A percentile compares a stretch with the other conserved stretches of the same genome.
Evolutionary conservation across 2,113 vertebrate species (phyloP).

Genomic region (Cynopterus brachyotis): DNA sequence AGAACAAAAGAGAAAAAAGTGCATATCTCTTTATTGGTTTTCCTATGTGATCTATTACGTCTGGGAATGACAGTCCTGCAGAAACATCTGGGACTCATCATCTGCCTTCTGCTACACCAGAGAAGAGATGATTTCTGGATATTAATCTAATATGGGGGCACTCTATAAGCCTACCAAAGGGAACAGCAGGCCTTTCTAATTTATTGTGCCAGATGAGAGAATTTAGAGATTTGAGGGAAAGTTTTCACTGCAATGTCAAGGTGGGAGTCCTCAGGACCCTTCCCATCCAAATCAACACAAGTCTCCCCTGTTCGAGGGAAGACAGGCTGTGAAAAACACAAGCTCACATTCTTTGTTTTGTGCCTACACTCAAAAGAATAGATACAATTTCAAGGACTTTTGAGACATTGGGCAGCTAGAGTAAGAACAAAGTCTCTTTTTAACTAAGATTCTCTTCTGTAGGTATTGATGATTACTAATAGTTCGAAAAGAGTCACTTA

Average conservation of each 20-base stretch:
- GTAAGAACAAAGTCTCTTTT: not conserved
- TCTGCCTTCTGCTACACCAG: conserved; percentile 48
- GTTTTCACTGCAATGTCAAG: conserved; percentile 40
- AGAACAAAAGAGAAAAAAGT: not conserved
- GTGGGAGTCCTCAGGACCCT: not conserved
- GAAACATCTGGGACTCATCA: conserved; percentile 76
- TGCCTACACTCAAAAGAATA: not conserved
- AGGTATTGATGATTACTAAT: not conserved
- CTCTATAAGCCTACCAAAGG: conserved; percentile 30
- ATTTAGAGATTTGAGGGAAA: not conserved
- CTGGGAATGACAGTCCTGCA: conserved; percentile 15
- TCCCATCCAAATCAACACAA: not conserved
- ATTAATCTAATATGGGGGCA: conserved; percentile 4
- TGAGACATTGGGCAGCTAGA: not conserved
- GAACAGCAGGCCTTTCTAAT: conserved; percentile 55
- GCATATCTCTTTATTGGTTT: not conserved
- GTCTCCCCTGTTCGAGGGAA: not conserved
- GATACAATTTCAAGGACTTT: not conserved
- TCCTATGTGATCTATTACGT: conserved; percentile 35
- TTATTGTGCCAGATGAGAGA: conserved; percentile 40
- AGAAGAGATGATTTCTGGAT: conserved; percentile 52
- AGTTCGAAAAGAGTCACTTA: not conserved
- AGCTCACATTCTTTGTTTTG: not conserved
- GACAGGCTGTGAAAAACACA: not conserved
- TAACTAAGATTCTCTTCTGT: not conserved